phyloP scores from a whole-genome alignment of 2,888 invertebrate genomes.

The Anarsia innoxiella region DNA sequence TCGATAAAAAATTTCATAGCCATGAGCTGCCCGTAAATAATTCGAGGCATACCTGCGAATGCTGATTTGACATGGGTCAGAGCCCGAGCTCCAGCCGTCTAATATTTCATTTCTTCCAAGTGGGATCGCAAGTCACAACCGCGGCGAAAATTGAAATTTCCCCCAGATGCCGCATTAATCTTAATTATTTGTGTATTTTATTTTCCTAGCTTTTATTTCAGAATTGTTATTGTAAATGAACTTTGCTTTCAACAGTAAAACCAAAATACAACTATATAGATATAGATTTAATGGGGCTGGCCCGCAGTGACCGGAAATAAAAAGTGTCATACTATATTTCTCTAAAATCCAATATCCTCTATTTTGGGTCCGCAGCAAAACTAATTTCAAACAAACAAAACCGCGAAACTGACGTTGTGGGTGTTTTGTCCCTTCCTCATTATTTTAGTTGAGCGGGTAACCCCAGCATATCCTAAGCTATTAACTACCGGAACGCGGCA shows the following conservation, averaged over 20 bases:
- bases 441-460: slow-evolving; percentile 50
- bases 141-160: slow-evolving; percentile 60
- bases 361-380: slow-evolving; percentile 9
- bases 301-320: too few species aligned
- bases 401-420: slow-evolving; percentile 33
- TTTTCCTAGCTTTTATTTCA: too few species aligned
- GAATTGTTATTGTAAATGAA: too few species aligned
- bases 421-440: slow-evolving; percentile 49
- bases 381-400: slow-evolving; percentile 29
- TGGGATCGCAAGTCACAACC: slow-evolving; percentile 52
- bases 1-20: slow-evolving; percentile 65
- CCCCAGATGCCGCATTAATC: slow-evolving; percentile 23
- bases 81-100: slow-evolving; percentile 43
- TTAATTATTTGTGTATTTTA: background rate
- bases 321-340: too few species aligned
- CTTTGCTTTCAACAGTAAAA: too few species aligned
- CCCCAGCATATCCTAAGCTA: slow-evolving; percentile 54
- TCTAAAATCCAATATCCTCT: slow-evolving; percentile 4
- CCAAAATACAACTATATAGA: too few species aligned
- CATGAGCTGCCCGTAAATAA: slow-evolving; percentile 64
- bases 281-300: too few species aligned
- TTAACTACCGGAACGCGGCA: slow-evolving; percentile 49
- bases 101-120: slow-evolving; percentile 64
- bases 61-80: slow-evolving; percentile 72
- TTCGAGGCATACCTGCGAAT: slow-evolving; percentile 68